Base-by-base conservation (phyloP, 2,113 vertebrate genomes). In the Salvelinus fontinalis region DNA sequence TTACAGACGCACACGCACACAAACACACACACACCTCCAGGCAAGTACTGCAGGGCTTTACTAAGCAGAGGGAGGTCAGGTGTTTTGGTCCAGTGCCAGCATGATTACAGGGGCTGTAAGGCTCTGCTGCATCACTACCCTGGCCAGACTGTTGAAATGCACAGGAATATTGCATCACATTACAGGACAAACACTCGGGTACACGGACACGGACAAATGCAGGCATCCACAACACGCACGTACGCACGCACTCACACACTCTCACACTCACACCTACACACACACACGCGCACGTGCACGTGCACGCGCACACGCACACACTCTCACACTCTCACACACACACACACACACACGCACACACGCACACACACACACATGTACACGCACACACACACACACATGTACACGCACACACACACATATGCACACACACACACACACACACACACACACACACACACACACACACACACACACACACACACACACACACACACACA, bases 101-200 rank as follows among this genome's bases (percentile, higher is more conserved):
- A 75, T 13, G 77, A 76, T 75, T 67, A 69, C 79, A 64, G 76
- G 71, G 22, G 48, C 78, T 81, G 69, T 75, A 83, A 78, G 78
- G 83, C 68, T 2, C 49, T 73, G 26, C 70, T 77, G 79, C 75
- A 29, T 70, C 78, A 76, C 65, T 22, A 77, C 83, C 76, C 83
- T 78, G 85, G 84, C 82, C 82, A 84, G 82, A 83, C 84, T 84
- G 85, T 84, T 89, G 72, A 86, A 86, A 86, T 88, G 81, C 87
- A 82, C 84, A 78, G 84, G 73, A 77, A 75, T 65, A 79, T 82
- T 83, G 82, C 86, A 86, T 88, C 75, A 60, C 83, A 86, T 90
- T 86, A 83, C 78, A 84, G 86, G 20, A 74, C 75, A 79, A 83
- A 85, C 80, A 54, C 16, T 11, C 20, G 26, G 81, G 3, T 39